Conservation (phyloP, 2,888 invertebrate species). For the Furcula furcula region DNA sequence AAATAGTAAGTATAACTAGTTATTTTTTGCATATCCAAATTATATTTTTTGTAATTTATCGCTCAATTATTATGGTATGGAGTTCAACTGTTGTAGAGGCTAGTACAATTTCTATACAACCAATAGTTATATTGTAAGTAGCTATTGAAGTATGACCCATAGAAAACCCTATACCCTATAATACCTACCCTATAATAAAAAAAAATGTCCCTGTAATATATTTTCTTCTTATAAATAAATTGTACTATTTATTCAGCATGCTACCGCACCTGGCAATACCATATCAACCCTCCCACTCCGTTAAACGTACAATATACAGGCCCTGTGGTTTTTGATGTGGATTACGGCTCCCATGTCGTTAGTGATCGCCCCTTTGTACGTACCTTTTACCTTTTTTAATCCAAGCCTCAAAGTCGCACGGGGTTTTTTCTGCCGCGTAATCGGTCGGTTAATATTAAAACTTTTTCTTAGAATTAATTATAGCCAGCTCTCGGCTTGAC, state of each 20-base stretch:
- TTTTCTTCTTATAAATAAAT: no score
- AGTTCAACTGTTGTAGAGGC: no score
- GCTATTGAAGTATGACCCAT: not conserved
- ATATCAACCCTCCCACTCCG: slow-evolving; percentile 19
- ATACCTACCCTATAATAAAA: no score
- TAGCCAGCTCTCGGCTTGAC: not conserved
- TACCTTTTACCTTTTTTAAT: slow-evolving; percentile 22
- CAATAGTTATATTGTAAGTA: not conserved
- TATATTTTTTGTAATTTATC: no score
- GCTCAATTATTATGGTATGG: no score
- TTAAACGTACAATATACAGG: slow-evolving; percentile 41
- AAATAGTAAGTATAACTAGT: no score
- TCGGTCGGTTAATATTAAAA: slow-evolving; percentile 8
- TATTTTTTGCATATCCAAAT: no score
- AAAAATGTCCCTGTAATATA: no score
- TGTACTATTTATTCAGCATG: no score
- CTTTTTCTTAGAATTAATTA: slow-evolving; percentile 14
- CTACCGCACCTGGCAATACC: slow-evolving; percentile 20
- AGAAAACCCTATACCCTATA: no score
- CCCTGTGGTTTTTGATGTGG: slow-evolving; percentile 62
- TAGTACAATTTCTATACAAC: no score
- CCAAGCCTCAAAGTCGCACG: slow-evolving; percentile 28
- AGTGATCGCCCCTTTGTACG: slow-evolving; percentile 20
- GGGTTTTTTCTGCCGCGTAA: slow-evolving; percentile 30
- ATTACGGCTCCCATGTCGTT: slow-evolving; percentile 62